A percentile compares a stretch with the other conserved stretches of the same genome.
Conservation (phyloP, 1,140 invertebrate genomes). For the Eurosta solidaginis region DNA sequence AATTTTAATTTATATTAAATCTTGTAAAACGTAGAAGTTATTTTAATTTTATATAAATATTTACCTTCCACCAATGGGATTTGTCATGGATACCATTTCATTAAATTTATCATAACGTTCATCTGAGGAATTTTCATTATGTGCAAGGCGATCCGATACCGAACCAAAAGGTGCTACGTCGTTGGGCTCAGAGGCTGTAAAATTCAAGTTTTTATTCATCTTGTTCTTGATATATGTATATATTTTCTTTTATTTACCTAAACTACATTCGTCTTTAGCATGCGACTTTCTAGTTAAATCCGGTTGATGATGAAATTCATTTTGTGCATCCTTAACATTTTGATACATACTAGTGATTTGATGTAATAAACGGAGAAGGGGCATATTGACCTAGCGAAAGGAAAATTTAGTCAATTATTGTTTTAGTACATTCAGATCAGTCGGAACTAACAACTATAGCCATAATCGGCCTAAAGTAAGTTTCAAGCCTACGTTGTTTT, state of each 20-base stretch:
- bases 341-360: slow-evolving; percentile 98
- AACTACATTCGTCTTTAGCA: slow-evolving; percentile 57
- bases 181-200: slow-evolving; percentile 68
- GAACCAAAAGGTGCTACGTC: slow-evolving; percentile 61
- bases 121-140: slow-evolving; percentile 51
- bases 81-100: slow-evolving; percentile 48
- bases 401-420: too few species aligned
- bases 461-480: too few species aligned
- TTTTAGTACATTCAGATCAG: too few species aligned
- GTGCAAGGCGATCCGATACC: slow-evolving; percentile 55
- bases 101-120: slow-evolving; percentile 60
- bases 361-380: slow-evolving; percentile 86
- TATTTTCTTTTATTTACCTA: slow-evolving; percentile 45
- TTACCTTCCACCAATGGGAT: slow-evolving; percentile 36
- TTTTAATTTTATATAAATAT: neutral
- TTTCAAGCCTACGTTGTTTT: too few species aligned
- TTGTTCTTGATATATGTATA: neutral
- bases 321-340: slow-evolving; percentile 93
- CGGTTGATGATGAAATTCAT: slow-evolving; percentile 80
- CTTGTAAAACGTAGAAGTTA: neutral
- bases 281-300: slow-evolving; percentile 60
- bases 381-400: slow-evolving; percentile 82
- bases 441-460: too few species aligned
- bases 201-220: neutral
- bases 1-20: too few species aligned